These are phyloP conservation scores for Muschampia plurimacula DNA, from an alignment of 2,888 invertebrate species.

Conservation along the genomic window DNA sequence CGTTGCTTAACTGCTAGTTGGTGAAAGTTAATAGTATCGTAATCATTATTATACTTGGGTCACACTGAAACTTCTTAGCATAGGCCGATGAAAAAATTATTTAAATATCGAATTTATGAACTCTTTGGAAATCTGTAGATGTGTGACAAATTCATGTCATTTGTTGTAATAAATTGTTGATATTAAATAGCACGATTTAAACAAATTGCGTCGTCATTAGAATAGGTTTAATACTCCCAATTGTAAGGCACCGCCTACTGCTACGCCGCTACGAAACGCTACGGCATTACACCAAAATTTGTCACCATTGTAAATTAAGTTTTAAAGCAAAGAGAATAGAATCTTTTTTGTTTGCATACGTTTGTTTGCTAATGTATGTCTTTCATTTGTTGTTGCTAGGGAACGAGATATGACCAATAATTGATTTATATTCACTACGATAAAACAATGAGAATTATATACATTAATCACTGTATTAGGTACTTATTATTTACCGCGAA, in stretches of 20 bases:
- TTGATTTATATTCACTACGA: too few relatives aligned
- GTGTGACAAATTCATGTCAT: too few relatives aligned
- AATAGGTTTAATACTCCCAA: slow-evolving; percentile 6
- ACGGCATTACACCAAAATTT: not conserved
- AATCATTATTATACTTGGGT: too few relatives aligned
- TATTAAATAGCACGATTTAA: not conserved
- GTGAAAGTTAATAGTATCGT: too few relatives aligned
- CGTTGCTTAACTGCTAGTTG: too few relatives aligned
- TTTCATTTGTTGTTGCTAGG: slow-evolving; percentile 22
- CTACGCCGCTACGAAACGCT: slow-evolving; percentile 26
- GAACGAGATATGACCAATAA: slow-evolving; percentile 10
- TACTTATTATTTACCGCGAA: not conserved
- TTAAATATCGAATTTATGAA: too few relatives aligned
- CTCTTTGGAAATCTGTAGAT: too few relatives aligned
- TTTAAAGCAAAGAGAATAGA: not conserved
- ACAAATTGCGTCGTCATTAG: not conserved
- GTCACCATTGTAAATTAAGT: slow-evolving; percentile 19
- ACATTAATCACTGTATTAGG: too few relatives aligned
- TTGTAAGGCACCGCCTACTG: slow-evolving; percentile 28
- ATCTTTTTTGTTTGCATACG: not conserved
- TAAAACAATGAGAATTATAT: too few relatives aligned
- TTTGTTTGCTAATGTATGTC: slow-evolving; percentile 10
- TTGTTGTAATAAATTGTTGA: too few relatives aligned
- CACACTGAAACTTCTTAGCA: too few relatives aligned
- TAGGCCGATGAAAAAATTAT: too few relatives aligned